Base-by-base conservation (phyloP, 30 jellyfish, hydroid and myxozoan genomes). In the Haliclystus octoradiatus region DNA sequence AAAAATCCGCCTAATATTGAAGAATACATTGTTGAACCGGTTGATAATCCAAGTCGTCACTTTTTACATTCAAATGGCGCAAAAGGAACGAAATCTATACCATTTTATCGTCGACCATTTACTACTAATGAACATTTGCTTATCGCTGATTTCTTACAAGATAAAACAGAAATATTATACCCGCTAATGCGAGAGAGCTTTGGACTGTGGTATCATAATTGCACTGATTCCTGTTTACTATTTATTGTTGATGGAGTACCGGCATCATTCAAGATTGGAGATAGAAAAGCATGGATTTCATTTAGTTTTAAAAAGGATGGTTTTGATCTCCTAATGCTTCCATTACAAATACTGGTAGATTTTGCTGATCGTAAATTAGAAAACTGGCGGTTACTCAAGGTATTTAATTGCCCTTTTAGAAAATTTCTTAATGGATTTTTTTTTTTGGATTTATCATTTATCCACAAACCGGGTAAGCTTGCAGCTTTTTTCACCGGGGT, bases 371-470 rank as follows among this genome's bases (percentile, higher is more conserved):
- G 23, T 19, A 79, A 78, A 46, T 78, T 66, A 13, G 68, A 46
- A 24, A 78, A 85, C 13, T 85, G 96, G 96, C 70, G 68, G 30
- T 69, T 84, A 25, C 70, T 26, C 24, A 63, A 72, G 86, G 95
- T 84, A 33, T 29, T n/a, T n/a, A n/a, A n/a, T n/a, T n/a, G n/a
- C n/a, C n/a, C n/a, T n/a, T n/a, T n/a, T n/a, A n/a, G n/a, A n/a
- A n/a, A n/a, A n/a, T n/a, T n/a, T n/a, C n/a, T n/a, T n/a, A n/a
- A n/a, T n/a, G n/a, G n/a, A n/a, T n/a, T n/a, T n/a, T n/a, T n/a
- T n/a, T n/a, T n/a, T n/a, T n/a, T n/a, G n/a, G n/a, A n/a, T n/a
- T n/a, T n/a, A n/a, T n/a, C n/a, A n/a, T n/a, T n/a, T n/a, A n/a
- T n/a, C n/a, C n/a, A n/a, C n/a, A n/a, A n/a, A n/a, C n/a, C n/a